These are phyloP conservation scores for Tiphia femorata DNA, from an alignment of 2,888 invertebrate genomes.

Conservation along the genomic window DNA sequence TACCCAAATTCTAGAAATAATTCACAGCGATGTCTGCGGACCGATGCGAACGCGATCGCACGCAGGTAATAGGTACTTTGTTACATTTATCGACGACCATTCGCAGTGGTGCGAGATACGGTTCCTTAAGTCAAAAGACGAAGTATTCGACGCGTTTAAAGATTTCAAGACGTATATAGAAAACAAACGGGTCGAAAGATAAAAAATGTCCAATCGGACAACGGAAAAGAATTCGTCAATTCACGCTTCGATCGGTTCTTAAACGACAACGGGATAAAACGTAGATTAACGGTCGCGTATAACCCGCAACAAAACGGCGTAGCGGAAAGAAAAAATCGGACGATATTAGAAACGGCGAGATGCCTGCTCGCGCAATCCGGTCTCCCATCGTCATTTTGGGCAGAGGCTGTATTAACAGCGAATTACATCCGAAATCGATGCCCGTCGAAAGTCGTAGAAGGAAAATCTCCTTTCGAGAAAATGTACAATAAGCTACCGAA, in stretches of 20 bases:
- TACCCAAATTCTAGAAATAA: constrained; percentile 17
- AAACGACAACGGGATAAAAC: too few relatives aligned
- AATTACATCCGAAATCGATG: too few relatives aligned
- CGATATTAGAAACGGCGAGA: background rate
- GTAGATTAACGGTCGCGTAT: too few relatives aligned
- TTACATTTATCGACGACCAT: constrained; percentile 45
- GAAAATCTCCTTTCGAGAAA: background rate
- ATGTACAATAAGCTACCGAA: background rate
- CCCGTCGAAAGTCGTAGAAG: background rate
- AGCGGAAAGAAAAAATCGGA: too few relatives aligned
- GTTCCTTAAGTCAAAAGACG: constrained; percentile 29
- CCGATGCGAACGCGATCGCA: constrained; percentile 36
- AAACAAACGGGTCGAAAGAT: constrained; percentile 36
- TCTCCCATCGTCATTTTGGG: background rate
- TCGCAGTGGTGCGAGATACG: constrained; percentile 33
- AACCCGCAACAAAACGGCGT: too few relatives aligned
- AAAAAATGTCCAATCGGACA: constrained; percentile 18
- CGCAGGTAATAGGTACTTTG: constrained; percentile 36
- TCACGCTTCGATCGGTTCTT: too few relatives aligned
- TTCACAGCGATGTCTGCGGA: constrained; percentile 10
- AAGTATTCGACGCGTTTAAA: constrained; percentile 33
- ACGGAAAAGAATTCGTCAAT: too few relatives aligned
- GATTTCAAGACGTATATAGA: constrained; percentile 33
- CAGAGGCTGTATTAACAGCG: background rate
- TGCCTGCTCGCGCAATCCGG: background rate